Evolutionary conservation across 2,113 vertebrate species (phyloP), one percentile per base, ranked within the genome.

Genomic region (Nannobrachium achirus): DNA sequence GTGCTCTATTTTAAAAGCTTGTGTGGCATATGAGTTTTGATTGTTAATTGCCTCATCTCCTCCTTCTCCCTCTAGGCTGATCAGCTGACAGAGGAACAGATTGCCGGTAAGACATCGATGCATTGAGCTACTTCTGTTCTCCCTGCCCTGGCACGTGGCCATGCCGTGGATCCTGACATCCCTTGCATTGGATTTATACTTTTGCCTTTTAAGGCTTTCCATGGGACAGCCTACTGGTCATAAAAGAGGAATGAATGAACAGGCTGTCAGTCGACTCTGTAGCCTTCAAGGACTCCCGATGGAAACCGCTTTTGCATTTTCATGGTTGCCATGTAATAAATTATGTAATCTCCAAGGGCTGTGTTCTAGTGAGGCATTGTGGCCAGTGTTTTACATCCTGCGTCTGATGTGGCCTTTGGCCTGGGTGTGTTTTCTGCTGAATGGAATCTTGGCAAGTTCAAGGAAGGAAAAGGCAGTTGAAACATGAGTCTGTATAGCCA

Each of bases 71-170:
- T 69, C 82, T 66, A 99, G 97, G 97, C 97, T 93, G 97, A 99
- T 90, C 97, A 99, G 91, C 95, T 98, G 92, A 99, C 97, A 95
- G 97, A 99, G 90, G 97, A 99, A 93, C 97, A 99, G 93, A 99
- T 99, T 93, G 97, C 97, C 90, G 97, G 97, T 98, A 93, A 97
- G 95, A 77, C 83, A 76, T 71, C 40, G 15, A 73, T 56, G 82
- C 86, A 75, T 82, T 75, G 75, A 74, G 67, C 53, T 66, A 14
- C 74, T 67, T 7, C 75, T 75, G 45, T 62, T 59, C 25, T 57
- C 61, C 66, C 52, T 69, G 52, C 58, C 65, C 65, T 64, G 67
- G 74, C 78, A 73, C 80, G 52, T 76, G 72, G 78, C 76, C 67
- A 71, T 49, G 3, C 71, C 77, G 81, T 85, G 85, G 88, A 90